Evolutionary conservation across 2,797 vertebrate genomes (phyloP).

Genomic region (Phrynocephalus vlangalii): DNA sequence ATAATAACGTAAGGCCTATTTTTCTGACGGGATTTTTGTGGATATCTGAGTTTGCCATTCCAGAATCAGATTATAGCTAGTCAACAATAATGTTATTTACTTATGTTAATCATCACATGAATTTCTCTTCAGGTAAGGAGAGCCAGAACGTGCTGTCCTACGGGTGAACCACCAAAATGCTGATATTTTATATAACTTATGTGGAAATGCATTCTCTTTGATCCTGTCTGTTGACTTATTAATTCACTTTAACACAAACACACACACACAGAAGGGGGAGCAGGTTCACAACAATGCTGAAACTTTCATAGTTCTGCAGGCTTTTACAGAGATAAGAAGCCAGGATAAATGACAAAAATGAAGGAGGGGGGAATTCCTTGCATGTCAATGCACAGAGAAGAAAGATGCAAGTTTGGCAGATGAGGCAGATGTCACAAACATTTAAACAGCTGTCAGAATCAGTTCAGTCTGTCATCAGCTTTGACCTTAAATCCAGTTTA

Average conservation of each 20-base stretch:
- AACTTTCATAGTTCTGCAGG: conserved; percentile 35
- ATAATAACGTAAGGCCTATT: too few species aligned
- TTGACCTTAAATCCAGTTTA: conserved; percentile 79
- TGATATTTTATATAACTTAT: too few species aligned
- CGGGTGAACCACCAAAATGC: too few species aligned
- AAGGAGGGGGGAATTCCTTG: background rate
- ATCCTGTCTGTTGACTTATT: too few species aligned
- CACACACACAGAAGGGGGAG: background rate
- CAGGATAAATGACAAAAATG: conserved; percentile 40
- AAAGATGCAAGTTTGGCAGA: conserved; percentile 39
- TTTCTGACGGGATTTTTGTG: too few species aligned
- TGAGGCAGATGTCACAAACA: conserved; percentile 76
- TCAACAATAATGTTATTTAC: too few species aligned
- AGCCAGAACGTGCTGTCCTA: too few species aligned
- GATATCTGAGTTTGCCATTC: too few species aligned
- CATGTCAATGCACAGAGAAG: conserved; percentile 9
- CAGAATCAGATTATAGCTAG: too few species aligned
- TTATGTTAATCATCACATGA: too few species aligned
- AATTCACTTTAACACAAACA: background rate
- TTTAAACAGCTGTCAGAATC: conserved; percentile 81
- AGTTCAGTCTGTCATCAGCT: conserved; percentile 70
- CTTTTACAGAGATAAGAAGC: conserved; percentile 2
- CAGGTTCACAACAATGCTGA: conserved; percentile 1
- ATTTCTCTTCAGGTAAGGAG: too few species aligned
- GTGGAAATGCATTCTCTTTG: background rate